These are phyloP conservation scores for Otis tarda DNA, from an alignment of 2,113 vertebrate species.

Conservation along the genomic window DNA sequence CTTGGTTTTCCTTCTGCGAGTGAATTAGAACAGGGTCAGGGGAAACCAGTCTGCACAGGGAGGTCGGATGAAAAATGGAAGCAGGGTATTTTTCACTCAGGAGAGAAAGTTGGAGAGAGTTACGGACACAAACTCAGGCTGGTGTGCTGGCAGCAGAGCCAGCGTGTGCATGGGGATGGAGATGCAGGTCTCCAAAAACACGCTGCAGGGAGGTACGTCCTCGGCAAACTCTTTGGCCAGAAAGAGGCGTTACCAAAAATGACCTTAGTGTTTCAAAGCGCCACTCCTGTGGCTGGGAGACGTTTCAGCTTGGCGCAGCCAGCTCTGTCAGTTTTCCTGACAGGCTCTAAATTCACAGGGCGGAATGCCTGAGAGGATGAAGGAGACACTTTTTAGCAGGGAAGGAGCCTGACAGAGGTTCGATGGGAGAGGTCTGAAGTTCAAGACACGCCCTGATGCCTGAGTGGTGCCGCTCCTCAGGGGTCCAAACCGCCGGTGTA, in stretches of 20 bases:
- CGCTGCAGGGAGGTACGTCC: not conserved
- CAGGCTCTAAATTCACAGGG: not conserved
- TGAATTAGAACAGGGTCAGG: not conserved
- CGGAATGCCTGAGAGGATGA: not conserved
- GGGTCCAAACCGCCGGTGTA: constrained; percentile 44
- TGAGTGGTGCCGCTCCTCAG: constrained; percentile 10
- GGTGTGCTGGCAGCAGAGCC: not conserved
- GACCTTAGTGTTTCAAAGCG: not conserved
- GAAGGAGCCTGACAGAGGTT: not conserved
- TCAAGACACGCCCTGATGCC: constrained; percentile 16
- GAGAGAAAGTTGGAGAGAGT: not conserved
- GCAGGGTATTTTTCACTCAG: not conserved
- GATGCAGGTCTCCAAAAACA: not conserved
- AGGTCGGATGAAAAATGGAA: not conserved
- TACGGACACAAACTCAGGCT: not conserved
- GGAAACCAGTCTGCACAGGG: not conserved
- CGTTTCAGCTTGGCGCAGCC: not conserved
- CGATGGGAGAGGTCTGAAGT: constrained; percentile 37
- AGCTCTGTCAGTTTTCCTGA: not conserved
- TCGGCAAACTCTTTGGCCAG: not conserved
- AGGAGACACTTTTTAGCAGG: not conserved
- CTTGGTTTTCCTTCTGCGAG: constrained; percentile 11
- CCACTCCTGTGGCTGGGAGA: not conserved
- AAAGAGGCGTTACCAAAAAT: not conserved
- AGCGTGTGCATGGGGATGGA: accelerated